phyloP scores from a whole-genome alignment of 2,113 vertebrate genomes.

The Ranitomeya variabilis region DNA sequence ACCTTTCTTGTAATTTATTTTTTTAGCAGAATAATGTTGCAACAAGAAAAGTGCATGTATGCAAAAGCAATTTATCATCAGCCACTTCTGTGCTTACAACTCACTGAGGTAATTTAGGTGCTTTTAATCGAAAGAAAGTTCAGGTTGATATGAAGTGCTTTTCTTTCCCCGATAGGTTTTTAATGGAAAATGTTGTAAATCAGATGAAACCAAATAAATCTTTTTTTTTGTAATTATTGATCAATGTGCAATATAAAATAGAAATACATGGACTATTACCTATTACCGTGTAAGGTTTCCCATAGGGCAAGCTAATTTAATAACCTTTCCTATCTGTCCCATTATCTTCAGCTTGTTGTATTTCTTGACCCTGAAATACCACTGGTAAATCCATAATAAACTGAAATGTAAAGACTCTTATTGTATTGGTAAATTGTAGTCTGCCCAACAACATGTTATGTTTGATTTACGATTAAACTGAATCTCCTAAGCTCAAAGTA shows the following conservation, averaged over 20 bases:
- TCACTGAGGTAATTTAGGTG: constrained; percentile 84
- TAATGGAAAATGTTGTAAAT: constrained; percentile 58
- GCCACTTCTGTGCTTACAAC: constrained; percentile 81
- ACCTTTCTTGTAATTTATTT: constrained; percentile 67
- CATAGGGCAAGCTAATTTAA: constrained; percentile 47
- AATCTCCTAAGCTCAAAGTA: not conserved
- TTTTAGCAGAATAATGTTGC: constrained; percentile 75
- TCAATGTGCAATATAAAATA: constrained; percentile 77
- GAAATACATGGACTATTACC: constrained; percentile 75
- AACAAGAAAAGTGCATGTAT: constrained; percentile 79
- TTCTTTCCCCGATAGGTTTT: constrained; percentile 57
- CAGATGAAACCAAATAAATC: constrained; percentile 64
- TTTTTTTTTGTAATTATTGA: constrained; percentile 77
- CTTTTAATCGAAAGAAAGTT: constrained; percentile 80
- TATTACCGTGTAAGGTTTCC: constrained; percentile 68
- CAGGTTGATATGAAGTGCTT: constrained; percentile 70
- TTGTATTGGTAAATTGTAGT: not conserved
- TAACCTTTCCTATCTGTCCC: constrained; percentile 12
- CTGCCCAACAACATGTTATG: not conserved
- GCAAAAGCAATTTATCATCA: constrained; percentile 86
- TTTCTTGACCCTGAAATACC: constrained; percentile 63
- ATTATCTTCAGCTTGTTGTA: constrained; percentile 72
- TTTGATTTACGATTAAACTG: not conserved
- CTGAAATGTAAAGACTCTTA: constrained; percentile 13
- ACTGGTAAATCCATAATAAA: constrained; percentile 28